phyloP scores from a whole-genome alignment of 2,888 invertebrate species.

The Nysson spinosus region DNA sequence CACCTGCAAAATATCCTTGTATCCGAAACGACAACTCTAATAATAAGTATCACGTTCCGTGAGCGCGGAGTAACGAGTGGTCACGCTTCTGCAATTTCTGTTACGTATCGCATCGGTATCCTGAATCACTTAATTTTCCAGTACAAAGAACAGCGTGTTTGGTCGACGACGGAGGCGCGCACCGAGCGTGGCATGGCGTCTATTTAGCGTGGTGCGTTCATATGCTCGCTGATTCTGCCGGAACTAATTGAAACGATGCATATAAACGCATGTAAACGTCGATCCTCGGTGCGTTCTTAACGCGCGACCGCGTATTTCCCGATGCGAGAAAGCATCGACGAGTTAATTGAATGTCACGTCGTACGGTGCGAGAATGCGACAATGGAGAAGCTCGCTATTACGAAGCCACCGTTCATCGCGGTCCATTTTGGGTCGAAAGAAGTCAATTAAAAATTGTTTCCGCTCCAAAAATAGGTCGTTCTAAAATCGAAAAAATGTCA shows the following conservation, averaged over 20 bases:
- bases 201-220: conserved; percentile 14
- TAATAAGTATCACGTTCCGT: neutral
- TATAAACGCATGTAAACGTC: conserved; percentile 19
- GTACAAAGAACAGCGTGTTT: conserved; percentile 21
- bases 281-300: neutral
- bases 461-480: no score
- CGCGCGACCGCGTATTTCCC: conserved; percentile 9
- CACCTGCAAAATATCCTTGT: no score
- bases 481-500: no score
- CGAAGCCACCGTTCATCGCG: no score
- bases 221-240: conserved; percentile 12
- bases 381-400: no score
- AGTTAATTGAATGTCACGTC: conserved; percentile 9
- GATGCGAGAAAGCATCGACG: conserved; percentile 18
- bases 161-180: conserved; percentile 5
- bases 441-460: neutral
- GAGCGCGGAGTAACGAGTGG: neutral
- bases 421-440: no score
- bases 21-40: no score
- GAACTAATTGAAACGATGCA: conserved; percentile 25
- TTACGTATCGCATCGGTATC: conserved; percentile 5
- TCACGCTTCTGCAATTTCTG: neutral
- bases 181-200: conserved; percentile 7
- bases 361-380: neutral
- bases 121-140: conserved; percentile 10